Conservation (phyloP, 2,888 invertebrate genomes). For the Tineola bisselliella region DNA sequence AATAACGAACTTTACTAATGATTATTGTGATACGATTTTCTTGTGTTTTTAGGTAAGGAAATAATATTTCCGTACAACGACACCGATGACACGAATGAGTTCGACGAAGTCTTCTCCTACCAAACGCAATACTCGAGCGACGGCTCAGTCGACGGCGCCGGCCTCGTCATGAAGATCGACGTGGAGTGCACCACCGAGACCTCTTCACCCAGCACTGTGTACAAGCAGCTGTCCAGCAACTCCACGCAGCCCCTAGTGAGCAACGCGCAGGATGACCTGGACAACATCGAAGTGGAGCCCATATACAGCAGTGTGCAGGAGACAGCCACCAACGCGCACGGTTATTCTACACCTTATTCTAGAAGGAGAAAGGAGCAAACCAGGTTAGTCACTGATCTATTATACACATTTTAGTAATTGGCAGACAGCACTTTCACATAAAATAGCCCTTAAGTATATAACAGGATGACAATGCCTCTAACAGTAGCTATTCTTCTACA, state of each 20-base stretch:
- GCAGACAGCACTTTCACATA: no score
- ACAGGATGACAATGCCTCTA: no score
- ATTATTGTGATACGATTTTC: no score
- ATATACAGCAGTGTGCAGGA: slow-evolving; percentile 28
- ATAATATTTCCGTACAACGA: slow-evolving; percentile 23
- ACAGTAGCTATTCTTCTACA: no score
- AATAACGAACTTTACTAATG: no score
- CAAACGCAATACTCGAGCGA: slow-evolving; percentile 30
- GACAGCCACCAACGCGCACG: slow-evolving; percentile 25
- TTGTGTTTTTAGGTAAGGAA: slow-evolving; percentile 17
- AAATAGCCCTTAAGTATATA: no score
- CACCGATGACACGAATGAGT: not conserved
- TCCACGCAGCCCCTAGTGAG: slow-evolving; percentile 37
- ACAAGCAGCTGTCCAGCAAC: slow-evolving; percentile 33
- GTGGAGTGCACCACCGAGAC: slow-evolving; percentile 31
- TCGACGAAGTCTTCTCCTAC: not conserved
- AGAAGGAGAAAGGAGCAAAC: slow-evolving; percentile 24
- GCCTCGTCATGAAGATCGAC: slow-evolving; percentile 52
- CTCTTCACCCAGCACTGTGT: slow-evolving; percentile 27
- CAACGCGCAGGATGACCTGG: slow-evolving; percentile 34
- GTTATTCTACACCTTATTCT: slow-evolving; percentile 42
- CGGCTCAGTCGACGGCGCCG: slow-evolving; percentile 26
- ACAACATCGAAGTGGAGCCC: slow-evolving; percentile 41
- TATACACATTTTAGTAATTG: no score
- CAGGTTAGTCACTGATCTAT: not conserved